Evolutionary conservation across 2,797 vertebrate genomes (phyloP).

Genomic region (Ambastaia sidthimunki): DNA sequence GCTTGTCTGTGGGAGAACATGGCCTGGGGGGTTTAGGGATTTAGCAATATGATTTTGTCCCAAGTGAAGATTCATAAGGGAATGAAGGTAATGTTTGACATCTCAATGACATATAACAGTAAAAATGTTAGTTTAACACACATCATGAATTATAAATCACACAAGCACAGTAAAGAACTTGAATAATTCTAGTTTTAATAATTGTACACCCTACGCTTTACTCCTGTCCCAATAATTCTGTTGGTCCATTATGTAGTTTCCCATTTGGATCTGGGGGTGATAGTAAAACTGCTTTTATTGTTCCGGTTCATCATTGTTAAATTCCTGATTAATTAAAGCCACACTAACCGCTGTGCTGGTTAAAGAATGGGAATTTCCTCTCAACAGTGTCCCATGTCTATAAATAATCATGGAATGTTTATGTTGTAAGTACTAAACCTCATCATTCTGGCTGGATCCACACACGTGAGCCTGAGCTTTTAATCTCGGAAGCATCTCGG

Average conservation of each 20-base stretch:
- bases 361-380: constrained; percentile 18
- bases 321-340: constrained; percentile 20
- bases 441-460: constrained; percentile 7
- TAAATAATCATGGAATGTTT: constrained; percentile 39
- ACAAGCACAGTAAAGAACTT: constrained; percentile 16
- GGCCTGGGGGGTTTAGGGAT: constrained; percentile 12
- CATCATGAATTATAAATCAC: neutral
- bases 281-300: constrained; percentile 3
- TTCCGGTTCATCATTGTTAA: neutral
- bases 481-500: constrained; percentile 32
- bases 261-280: constrained; percentile 1
- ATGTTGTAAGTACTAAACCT: constrained; percentile 24
- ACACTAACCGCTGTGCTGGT: neutral
- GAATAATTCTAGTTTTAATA: neutral
- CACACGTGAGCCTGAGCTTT: constrained; percentile 17
- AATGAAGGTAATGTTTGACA: constrained; percentile 5
- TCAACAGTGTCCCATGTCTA: constrained; percentile 2
- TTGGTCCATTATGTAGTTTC: neutral
- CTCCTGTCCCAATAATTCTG: neutral
- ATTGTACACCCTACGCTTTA: neutral
- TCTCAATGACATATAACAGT: neutral
- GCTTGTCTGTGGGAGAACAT: constrained; percentile 18
- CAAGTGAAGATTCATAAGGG: neutral
- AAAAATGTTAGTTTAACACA: constrained; percentile 3
- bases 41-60: constrained; percentile 18